Evolutionary conservation across 2,888 invertebrate genomes (phyloP).

Genomic region (Eupithecia subfuscata): DNA sequence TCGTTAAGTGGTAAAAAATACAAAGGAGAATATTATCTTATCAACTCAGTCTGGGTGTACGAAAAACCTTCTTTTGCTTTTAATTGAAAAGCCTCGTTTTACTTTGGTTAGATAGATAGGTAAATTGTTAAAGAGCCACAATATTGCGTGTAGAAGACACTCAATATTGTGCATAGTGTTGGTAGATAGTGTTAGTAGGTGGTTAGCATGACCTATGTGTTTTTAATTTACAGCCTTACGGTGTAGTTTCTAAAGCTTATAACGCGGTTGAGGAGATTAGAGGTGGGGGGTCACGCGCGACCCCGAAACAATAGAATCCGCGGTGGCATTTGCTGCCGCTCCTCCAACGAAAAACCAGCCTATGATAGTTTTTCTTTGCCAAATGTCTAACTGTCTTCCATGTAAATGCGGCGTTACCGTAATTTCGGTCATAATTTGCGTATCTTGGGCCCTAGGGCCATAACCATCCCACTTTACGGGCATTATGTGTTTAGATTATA

Average conservation of each 20-base stretch:
- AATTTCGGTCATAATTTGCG: conserved; percentile 31
- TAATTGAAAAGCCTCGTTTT: neutral
- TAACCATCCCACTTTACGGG: conserved; percentile 26
- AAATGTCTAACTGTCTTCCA: neutral
- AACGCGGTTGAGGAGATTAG: neutral
- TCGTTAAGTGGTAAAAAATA: neutral
- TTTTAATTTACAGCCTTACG: neutral
- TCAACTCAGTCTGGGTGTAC: neutral
- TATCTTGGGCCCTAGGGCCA: conserved; percentile 25
- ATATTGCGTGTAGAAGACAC: neutral
- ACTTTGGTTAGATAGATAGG: neutral
- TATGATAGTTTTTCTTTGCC: neutral
- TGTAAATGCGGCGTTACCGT: conserved; percentile 13
- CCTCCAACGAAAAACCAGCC: neutral
- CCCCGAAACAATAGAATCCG: neutral
- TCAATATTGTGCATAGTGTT: too few relatives aligned
- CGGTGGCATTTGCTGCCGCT: too few relatives aligned
- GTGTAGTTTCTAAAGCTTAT: neutral
- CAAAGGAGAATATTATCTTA: neutral
- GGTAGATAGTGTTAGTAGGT: neutral
- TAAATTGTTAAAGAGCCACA: neutral
- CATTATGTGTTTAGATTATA: conserved; percentile 23
- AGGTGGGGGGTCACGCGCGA: neutral
- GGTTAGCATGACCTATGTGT: neutral
- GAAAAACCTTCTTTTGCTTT: neutral